phyloP scores from a whole-genome alignment of 2,113 vertebrate species.

The Pandion haliaetus region DNA sequence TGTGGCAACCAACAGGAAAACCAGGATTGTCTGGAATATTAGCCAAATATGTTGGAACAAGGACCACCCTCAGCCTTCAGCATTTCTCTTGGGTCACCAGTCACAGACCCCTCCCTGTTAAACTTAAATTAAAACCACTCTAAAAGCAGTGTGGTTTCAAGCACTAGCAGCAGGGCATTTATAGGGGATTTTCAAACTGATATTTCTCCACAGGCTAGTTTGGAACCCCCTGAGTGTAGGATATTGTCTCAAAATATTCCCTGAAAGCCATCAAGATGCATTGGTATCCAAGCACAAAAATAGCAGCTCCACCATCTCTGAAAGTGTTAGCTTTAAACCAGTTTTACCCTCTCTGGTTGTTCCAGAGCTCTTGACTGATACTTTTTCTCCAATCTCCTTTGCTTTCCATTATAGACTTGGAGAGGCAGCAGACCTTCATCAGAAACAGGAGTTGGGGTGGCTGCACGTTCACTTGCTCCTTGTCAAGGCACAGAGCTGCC shows the following conservation, averaged over 20 bases:
- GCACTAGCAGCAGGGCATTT: slow-evolving; percentile 14
- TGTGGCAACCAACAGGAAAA: background rate
- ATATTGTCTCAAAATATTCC: slow-evolving; percentile 28
- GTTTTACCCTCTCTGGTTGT: background rate
- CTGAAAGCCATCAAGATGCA: background rate
- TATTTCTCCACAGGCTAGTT: background rate
- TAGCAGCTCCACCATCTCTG: background rate
- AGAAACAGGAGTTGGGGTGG: background rate
- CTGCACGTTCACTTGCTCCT: background rate
- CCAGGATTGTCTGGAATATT: background rate
- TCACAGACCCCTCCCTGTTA: background rate
- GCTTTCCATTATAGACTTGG: background rate
- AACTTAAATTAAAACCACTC: slow-evolving; percentile 32
- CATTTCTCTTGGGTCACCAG: background rate
- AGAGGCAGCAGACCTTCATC: background rate
- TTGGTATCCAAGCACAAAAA: background rate
- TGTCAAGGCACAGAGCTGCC: background rate
- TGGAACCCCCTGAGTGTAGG: background rate
- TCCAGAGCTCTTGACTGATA: background rate
- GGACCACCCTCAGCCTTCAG: slow-evolving; percentile 33
- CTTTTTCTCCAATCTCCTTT: background rate
- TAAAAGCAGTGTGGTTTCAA: background rate
- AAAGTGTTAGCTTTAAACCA: background rate
- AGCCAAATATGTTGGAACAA: background rate
- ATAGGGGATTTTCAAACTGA: background rate